phyloP scores from a whole-genome alignment of 1,140 invertebrate species.

The Solen grandis region DNA sequence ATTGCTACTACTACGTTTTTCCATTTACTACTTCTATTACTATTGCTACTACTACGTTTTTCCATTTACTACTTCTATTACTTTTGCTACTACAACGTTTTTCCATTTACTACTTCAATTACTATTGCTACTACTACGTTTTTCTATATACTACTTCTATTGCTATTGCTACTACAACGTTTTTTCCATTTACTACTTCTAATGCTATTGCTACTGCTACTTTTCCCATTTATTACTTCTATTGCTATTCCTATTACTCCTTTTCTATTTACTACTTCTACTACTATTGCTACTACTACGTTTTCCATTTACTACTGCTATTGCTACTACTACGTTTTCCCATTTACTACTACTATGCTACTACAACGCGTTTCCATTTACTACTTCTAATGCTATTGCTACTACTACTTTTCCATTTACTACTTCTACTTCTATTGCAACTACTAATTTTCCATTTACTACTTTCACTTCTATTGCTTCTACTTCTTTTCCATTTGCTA shows the following conservation, averaged over 20 bases:
- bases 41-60: neutral
- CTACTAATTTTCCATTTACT: neutral
- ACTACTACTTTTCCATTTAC: neutral
- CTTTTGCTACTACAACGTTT: too few species aligned
- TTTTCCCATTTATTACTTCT: neutral
- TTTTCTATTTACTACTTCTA: neutral
- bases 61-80: neutral
- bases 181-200: neutral
- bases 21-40: neutral
- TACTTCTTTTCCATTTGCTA: neutral
- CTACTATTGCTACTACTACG: neutral
- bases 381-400: neutral
- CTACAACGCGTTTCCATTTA: neutral
- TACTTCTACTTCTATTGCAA: neutral
- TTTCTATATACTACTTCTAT: neutral
- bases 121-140: neutral
- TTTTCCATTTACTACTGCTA: conserved; percentile 1
- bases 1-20: neutral
- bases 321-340: neutral
- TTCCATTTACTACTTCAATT: neutral
- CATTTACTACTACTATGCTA: neutral
- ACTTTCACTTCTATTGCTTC: neutral
- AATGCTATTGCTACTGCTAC: neutral
- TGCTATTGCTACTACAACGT: neutral
- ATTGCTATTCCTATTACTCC: neutral